Evolutionary conservation across 2,113 vertebrate species (phyloP).

Genomic region (Eulemur rufifrons): DNA sequence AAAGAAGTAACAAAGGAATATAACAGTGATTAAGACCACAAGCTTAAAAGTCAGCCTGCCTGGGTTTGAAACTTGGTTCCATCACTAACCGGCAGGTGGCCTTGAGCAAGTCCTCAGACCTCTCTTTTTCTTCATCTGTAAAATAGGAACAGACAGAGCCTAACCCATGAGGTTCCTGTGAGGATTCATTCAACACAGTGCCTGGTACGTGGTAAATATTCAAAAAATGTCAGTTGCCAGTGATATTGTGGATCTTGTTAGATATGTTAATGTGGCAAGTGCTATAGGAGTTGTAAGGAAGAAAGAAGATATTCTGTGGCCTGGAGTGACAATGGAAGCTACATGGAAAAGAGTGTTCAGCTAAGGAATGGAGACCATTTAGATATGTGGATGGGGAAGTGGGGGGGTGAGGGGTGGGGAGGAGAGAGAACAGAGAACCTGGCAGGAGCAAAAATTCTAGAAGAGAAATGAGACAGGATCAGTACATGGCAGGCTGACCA

Average conservation of each 20-base stretch:
- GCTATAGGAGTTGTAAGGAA: neutral
- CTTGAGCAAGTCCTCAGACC: neutral
- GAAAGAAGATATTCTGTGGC: neutral
- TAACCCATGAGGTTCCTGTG: neutral
- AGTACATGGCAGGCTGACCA: neutral
- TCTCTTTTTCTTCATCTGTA: neutral
- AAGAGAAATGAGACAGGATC: neutral
- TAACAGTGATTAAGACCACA: neutral
- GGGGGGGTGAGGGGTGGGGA: neutral
- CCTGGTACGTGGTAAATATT: neutral
- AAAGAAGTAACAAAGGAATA: neutral
- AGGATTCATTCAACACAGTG: neutral
- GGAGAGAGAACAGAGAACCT: neutral
- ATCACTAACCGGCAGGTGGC: neutral
- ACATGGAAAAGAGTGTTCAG: neutral
- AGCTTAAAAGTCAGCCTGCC: neutral
- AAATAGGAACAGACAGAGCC: neutral
- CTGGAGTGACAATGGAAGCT: neutral
- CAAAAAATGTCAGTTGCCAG: neutral
- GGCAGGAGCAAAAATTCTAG: neutral
- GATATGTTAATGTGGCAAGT: neutral
- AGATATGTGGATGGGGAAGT: neutral
- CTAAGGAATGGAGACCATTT: neutral
- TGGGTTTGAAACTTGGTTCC: neutral
- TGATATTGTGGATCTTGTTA: neutral